Conservation (phyloP, 1,140 invertebrate genomes). For the Watersipora subatra region DNA sequence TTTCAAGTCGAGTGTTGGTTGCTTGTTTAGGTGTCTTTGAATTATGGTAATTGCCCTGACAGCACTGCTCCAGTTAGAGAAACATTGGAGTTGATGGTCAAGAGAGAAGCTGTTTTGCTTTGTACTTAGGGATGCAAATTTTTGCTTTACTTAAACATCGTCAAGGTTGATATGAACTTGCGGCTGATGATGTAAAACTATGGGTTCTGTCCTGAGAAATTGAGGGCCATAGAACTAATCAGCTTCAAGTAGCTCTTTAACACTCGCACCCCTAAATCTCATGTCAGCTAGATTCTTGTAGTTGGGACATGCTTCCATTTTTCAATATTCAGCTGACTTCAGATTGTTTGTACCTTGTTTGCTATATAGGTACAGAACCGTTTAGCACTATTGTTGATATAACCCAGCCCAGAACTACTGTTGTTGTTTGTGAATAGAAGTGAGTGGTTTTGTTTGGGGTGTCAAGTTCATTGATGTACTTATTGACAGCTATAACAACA, state of each 20-base stretch:
- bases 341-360: conserved; percentile 10
- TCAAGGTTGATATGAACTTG: neutral
- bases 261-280: conserved; percentile 12
- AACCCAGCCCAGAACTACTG: conserved; percentile 6
- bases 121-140: neutral
- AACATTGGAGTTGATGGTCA: neutral
- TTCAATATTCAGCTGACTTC: conserved; percentile 9
- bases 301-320: conserved; percentile 7
- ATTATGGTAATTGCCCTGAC: neutral
- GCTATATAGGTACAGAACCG: conserved; percentile 14
- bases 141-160: neutral
- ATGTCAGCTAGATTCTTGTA: conserved; percentile 14
- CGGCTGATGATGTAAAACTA: neutral
- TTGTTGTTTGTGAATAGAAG: conserved; percentile 15
- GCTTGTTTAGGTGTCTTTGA: neutral
- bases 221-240: conserved; percentile 14
- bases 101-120: neutral
- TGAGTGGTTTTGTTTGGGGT: neutral
- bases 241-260: conserved; percentile 4
- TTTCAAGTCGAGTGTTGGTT: neutral
- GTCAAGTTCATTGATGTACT: conserved; percentile 10
- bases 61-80: neutral
- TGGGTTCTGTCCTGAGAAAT: conserved; percentile 9
- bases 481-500: conserved; percentile 11
- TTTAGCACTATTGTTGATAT: conserved; percentile 14